These are phyloP conservation scores for Arizona elegans DNA, from an alignment of 2,113 vertebrate species.

Conservation along the genomic window DNA sequence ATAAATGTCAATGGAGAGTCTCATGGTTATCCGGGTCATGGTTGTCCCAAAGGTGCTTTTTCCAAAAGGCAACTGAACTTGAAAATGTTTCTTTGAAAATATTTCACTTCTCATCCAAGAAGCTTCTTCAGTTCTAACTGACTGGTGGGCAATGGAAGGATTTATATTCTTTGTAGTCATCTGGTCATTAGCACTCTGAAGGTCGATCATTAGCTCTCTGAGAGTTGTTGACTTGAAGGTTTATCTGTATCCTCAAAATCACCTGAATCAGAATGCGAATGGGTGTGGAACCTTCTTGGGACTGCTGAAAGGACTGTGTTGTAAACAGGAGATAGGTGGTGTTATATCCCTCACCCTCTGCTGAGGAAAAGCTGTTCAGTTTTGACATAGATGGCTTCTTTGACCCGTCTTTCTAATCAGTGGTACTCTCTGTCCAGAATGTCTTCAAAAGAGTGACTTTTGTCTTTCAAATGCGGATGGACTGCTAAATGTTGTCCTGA, in stretches of 20 bases:
- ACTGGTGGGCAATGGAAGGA: not conserved
- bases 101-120: not conserved
- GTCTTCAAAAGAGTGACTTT: not conserved
- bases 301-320: no score
- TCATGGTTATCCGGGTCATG: not conserved
- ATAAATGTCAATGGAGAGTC: not conserved
- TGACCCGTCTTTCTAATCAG: not conserved
- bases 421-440: not conserved
- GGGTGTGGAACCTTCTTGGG: no score
- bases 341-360: no score
- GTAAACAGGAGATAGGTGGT: no score
- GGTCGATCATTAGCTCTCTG: not conserved
- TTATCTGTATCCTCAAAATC: not conserved
- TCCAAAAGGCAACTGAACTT: not conserved
- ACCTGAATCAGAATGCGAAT: no score
- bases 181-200: not conserved
- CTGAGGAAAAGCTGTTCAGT: not conserved
- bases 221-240: not conserved
- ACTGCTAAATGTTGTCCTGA: not conserved
- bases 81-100: not conserved
- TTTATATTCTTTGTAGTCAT: not conserved
- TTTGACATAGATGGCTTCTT: not conserved
- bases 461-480: not conserved
- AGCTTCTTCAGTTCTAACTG: not conserved
- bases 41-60: not conserved